Evolutionary conservation across 1,140 invertebrate genomes (phyloP), one percentile per base, ranked within the genome.

Genomic region (Ruditapes philippinarum): DNA sequence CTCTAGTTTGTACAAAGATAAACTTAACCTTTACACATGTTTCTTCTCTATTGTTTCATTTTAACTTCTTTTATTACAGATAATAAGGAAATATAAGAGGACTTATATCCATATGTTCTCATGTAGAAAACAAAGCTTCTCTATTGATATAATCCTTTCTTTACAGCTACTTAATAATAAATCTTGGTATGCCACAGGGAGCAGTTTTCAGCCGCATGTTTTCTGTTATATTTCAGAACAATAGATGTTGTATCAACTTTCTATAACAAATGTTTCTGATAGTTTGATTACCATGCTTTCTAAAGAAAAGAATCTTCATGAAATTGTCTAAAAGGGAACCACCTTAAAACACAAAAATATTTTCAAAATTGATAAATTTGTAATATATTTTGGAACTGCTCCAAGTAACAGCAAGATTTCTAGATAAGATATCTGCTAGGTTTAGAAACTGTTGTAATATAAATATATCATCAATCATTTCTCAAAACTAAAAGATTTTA

Each of bases 211-310:
- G 31, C 31, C 65, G 38, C 38, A 70, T 70, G 65, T 70, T 70
- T 36, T 70, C 7, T 70, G 28, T 70, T 70, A 70, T 14, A 70
- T 70, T 70, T 70, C 33, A 70, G 33, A 70, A 70, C 65, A 70
- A 70, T 70, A 25, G 33, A 70, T n/a, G 33, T 1, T 70, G 4
- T 38, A 70, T 25, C 28, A 36, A 17, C 28, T 1, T 70, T 14
- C 65, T 38, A 70, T 14, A 70, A 70, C 38, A 70, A 70, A 28
- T 38, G 65, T n/a, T n/a, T n/a, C n/a, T n/a, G n/a, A 70, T 70
- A 38, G 65, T 70, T 28, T 12, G 14, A n/a, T n/a, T n/a, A n/a
- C n/a, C n/a, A n/a, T n/a, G n/a, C n/a, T n/a, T n/a, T n/a, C n/a
- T 62, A 17, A 38, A 38, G 65, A 70, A 70, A 70, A 4, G 0